Conservation (phyloP, 64 coral and sea anemone species). For the Actinia tenebrosa region DNA sequence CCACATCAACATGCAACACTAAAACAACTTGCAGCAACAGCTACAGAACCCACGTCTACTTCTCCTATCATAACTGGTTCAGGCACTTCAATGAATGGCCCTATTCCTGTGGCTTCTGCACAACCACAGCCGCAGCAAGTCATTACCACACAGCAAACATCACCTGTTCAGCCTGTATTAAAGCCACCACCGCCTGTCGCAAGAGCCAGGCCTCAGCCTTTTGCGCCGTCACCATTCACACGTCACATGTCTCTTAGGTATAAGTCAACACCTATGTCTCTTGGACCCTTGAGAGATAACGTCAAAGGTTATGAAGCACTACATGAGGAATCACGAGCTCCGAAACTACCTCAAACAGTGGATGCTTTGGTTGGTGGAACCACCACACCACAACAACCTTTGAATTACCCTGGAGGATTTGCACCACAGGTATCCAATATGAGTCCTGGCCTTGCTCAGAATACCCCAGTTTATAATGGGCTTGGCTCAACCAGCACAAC, state of each 20-base stretch:
- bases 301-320: conserved; percentile 75
- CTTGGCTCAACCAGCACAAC: conserved; percentile 23
- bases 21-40: conserved; percentile 19
- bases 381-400: not conserved
- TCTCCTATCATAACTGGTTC: not conserved
- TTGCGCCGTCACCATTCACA: conserved; percentile 88
- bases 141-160: conserved; percentile 36
- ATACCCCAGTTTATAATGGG: conserved; percentile 37
- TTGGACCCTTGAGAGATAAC: conserved; percentile 70
- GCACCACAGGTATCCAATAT: not conserved
- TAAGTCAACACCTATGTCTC: conserved; percentile 81
- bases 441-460: conserved; percentile 27
- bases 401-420: conserved; percentile 14
- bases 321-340: conserved; percentile 70
- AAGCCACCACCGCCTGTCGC: conserved; percentile 69
- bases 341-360: conserved; percentile 63
- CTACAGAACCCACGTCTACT: not conserved
- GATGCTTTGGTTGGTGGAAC: conserved; percentile 43
- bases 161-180: conserved; percentile 42
- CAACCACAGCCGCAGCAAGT: conserved; percentile 20
- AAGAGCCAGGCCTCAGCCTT: conserved; percentile 76
- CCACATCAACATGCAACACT: conserved; percentile 37
- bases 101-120: conserved; percentile 17
- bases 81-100: conserved; percentile 39
- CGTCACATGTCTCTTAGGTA: conserved; percentile 94